Conservation (phyloP, 2,113 vertebrate genomes). For the Sigmodon hispidus region DNA sequence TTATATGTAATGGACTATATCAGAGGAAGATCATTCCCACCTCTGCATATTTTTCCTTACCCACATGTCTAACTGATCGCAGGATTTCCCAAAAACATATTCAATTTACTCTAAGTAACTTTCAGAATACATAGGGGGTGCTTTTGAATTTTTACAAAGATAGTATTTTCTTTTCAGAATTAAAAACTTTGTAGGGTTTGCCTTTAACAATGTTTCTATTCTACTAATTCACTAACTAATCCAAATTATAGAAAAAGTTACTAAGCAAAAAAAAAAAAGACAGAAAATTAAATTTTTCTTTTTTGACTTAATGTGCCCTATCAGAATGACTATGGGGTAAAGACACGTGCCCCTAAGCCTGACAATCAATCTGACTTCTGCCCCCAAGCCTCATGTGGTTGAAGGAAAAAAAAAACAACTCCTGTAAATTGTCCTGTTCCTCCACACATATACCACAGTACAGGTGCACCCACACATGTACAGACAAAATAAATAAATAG, state of each 20-base stretch:
- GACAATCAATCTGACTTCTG: not conserved
- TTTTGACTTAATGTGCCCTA: not conserved
- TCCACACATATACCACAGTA: not conserved
- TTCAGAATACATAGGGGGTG: not conserved
- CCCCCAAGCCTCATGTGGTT: not conserved
- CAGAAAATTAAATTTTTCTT: not conserved
- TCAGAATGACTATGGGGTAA: not conserved
- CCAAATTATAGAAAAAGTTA: not conserved
- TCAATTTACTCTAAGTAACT: not conserved
- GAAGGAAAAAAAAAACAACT: not conserved
- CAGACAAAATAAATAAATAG: not conserved
- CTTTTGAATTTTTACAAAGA: not conserved
- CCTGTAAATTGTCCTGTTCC: not conserved
- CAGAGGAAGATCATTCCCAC: not conserved
- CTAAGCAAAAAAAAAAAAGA: no score
- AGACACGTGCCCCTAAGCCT: not conserved
- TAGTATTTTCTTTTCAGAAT: constrained; percentile 1
- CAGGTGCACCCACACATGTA: not conserved
- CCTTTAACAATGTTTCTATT: not conserved
- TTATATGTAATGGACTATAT: not conserved
- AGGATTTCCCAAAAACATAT: not conserved
- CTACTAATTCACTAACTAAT: constrained; percentile 29
- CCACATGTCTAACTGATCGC: constrained; percentile 42
- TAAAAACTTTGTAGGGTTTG: not conserved
- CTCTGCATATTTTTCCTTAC: not conserved